These are phyloP conservation scores for Hemithea aestivaria DNA, from an alignment of 2,888 invertebrate species.

Conservation along the genomic window DNA sequence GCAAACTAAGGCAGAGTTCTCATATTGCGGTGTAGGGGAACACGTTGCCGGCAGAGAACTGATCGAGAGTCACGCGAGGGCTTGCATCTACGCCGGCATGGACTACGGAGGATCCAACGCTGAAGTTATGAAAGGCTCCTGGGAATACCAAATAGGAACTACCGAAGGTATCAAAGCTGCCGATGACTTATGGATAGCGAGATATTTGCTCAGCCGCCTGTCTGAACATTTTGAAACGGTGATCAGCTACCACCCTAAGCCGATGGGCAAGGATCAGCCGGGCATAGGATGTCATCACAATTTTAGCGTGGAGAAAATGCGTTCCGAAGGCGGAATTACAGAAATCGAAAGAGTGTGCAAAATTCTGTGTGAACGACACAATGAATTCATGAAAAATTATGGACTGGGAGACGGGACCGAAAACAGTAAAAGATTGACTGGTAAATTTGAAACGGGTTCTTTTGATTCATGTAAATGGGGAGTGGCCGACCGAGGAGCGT, in stretches of 20 bases:
- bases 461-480: slow-evolving; percentile 93
- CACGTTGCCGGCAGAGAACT: slow-evolving; percentile 96
- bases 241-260: slow-evolving; percentile 85
- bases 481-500: slow-evolving; percentile 94
- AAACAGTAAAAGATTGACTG: slow-evolving; percentile 95
- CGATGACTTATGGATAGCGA: slow-evolving; percentile 92
- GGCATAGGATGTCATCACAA: slow-evolving; percentile 94
- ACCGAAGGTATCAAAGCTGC: slow-evolving; percentile 90
- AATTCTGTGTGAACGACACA: slow-evolving; percentile 62
- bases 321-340: slow-evolving; percentile 83
- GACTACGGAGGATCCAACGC: slow-evolving; percentile 96
- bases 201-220: slow-evolving; percentile 89
- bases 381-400: slow-evolving; percentile 92
- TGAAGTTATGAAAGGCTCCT: slow-evolving; percentile 98
- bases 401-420: slow-evolving; percentile 93
- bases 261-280: slow-evolving; percentile 90
- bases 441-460: slow-evolving; percentile 95
- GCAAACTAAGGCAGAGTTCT: slow-evolving; percentile 86
- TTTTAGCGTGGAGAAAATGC: slow-evolving; percentile 92
- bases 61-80: slow-evolving; percentile 90
- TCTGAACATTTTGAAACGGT: slow-evolving; percentile 91
- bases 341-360: slow-evolving; percentile 95
- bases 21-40: slow-evolving; percentile 96
- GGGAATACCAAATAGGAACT: slow-evolving; percentile 95
- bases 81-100: slow-evolving; percentile 95